These are phyloP conservation scores for Trichogramma dendrolimi DNA, from an alignment of 2,888 invertebrate species.

Conservation along the genomic window DNA sequence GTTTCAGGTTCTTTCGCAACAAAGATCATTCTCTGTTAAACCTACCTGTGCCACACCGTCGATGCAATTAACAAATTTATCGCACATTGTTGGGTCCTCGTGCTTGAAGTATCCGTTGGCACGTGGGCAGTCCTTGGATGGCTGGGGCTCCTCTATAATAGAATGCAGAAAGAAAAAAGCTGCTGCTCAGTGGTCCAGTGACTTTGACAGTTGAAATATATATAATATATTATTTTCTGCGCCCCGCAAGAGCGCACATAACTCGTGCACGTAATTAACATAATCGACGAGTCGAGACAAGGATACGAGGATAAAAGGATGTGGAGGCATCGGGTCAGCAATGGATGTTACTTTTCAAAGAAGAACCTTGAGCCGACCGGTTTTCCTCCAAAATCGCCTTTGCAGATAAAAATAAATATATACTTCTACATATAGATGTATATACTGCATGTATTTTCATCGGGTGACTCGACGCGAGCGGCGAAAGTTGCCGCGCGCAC, in stretches of 20 bases:
- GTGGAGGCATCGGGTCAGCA: conserved; percentile 3
- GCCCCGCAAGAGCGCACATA: too few species aligned
- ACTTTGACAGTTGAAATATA: too few species aligned
- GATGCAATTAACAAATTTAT: conserved; percentile 75
- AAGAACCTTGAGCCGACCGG: conserved; percentile 25
- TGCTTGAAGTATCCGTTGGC: conserved; percentile 76
- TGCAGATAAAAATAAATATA: too few species aligned
- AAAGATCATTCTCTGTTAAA: not conserved
- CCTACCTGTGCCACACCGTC: conserved; percentile 64
- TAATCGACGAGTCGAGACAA: not conserved
- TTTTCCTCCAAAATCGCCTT: not conserved
- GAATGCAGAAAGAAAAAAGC: not conserved
- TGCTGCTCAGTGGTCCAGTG: too few species aligned
- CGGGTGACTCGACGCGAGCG: not conserved
- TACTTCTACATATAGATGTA: not conserved
- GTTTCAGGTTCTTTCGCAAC: not conserved
- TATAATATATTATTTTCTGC: too few species aligned
- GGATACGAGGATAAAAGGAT: conserved; percentile 10
- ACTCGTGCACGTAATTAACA: not conserved
- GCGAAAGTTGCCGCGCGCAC: not conserved
- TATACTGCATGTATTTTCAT: not conserved
- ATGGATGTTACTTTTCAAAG: conserved; percentile 16
- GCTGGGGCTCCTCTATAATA: conserved; percentile 68
- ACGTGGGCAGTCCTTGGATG: conserved; percentile 69
- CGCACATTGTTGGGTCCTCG: conserved; percentile 68